phyloP scores from a whole-genome alignment of 2,888 invertebrate genomes.

The Thera obeliscata region DNA sequence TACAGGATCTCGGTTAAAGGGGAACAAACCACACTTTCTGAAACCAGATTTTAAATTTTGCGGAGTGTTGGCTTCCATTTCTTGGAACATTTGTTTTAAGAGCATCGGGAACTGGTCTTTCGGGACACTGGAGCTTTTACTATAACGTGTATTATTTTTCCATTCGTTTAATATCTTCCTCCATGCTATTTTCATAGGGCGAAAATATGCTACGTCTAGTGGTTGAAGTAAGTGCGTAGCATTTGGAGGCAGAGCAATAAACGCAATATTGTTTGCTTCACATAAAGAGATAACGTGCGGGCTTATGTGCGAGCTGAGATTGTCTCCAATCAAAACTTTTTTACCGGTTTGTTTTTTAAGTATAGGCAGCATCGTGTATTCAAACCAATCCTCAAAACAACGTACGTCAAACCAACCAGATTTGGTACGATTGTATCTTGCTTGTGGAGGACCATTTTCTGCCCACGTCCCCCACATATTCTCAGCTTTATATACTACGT shows the following conservation, averaged over 20 bases:
- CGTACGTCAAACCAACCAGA: too few relatives aligned
- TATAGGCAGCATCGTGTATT: conserved; percentile 37
- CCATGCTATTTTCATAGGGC: conserved; percentile 39
- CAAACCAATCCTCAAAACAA: too few relatives aligned
- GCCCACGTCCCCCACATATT: too few relatives aligned
- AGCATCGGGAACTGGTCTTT: conserved; percentile 38
- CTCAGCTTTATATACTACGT: too few relatives aligned
- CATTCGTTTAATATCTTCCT: conserved; percentile 33
- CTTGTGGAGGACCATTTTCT: too few relatives aligned
- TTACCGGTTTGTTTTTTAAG: conserved; percentile 44
- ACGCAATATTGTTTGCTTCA: conserved; percentile 31
- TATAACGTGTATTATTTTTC: conserved; percentile 33
- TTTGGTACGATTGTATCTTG: too few relatives aligned
- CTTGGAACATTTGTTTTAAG: conserved; percentile 37
- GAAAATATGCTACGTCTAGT: conserved; percentile 37
- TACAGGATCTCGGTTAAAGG: conserved; percentile 24
- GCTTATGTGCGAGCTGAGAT: conserved; percentile 48
- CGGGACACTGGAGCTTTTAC: conserved; percentile 33
- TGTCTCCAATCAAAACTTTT: conserved; percentile 60
- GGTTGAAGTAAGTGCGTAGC: conserved; percentile 36
- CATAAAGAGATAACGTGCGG: conserved; percentile 32
- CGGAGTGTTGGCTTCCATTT: conserved; percentile 35
- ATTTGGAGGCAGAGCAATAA: conserved; percentile 31
- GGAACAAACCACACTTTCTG: conserved; percentile 38
- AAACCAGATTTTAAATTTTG: conserved; percentile 39